Evolutionary conservation across 2,113 vertebrate genomes (phyloP).

Genomic region (Peromyscus californicus): DNA sequence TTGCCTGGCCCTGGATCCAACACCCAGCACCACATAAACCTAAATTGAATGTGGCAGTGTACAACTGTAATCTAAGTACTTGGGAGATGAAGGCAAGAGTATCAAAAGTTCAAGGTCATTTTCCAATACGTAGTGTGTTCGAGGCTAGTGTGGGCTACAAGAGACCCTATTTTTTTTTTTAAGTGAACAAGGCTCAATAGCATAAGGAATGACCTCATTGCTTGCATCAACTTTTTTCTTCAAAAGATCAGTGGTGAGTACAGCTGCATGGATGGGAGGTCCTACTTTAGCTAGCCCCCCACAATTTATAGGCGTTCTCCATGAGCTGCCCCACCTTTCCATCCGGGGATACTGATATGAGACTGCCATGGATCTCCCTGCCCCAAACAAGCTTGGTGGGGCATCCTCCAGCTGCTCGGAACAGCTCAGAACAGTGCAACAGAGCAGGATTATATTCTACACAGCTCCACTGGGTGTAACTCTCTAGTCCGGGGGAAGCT

Average conservation of each 20-base stretch:
- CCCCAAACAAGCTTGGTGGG: not conserved
- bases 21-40: not conserved
- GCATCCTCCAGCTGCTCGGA: not conserved
- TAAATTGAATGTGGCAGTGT: not conserved
- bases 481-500: not conserved
- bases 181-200: not conserved
- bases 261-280: not conserved
- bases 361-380: not conserved
- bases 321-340: no score
- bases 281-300: not conserved
- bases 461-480: not conserved
- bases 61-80: not conserved
- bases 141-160: not conserved
- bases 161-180: not conserved
- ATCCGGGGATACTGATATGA: not conserved
- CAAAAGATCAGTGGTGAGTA: not conserved
- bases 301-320: not conserved
- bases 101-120: not conserved
- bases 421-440: not conserved
- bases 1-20: not conserved
- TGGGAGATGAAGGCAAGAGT: not conserved
- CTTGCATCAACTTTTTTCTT: not conserved
- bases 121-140: not conserved
- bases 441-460: not conserved
- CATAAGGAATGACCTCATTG: not conserved